Base-by-base conservation (phyloP, 2,888 invertebrate species). In the Drosophila nigritarsus region DNA sequence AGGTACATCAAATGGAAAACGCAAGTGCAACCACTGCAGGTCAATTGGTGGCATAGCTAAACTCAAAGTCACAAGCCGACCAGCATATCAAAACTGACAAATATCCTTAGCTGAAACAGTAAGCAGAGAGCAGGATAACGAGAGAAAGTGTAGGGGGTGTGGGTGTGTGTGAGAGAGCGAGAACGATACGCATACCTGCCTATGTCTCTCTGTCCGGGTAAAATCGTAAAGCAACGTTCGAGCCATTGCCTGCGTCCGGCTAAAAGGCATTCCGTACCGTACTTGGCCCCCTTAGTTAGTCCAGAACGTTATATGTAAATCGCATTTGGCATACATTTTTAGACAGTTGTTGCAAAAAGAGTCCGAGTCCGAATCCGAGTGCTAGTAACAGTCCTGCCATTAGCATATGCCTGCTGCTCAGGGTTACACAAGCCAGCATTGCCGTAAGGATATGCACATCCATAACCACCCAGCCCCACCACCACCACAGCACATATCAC, bases 271-370 rank as follows among this genome's bases (percentile, higher is more conserved):
- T 77, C 89, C 89, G 24, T 29, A 71, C 62, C 40, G 27, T 38
- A 38, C 3, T 36, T 29, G 55, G 20, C 29, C 20, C n/a, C 20
- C 5, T 45, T 8, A 53, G 29, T 38, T 13, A 65, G 68, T 61
- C 42, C 55, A 71, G 80, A 73, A 74, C 87, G 89, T 84, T 86
- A 84, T 86, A 86, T 89, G 85, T 85, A 86, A 86, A 89, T 89
- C 88, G 80, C 87, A 86, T 86, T 82, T 86, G 89, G 80, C 82
- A 87, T 84, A 86, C 82, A 86, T 89, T 80, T 87, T 84, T 85
- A 69, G 82, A 60, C 78, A 75, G 89, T 75, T 85, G 86, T 82
- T 82, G 75, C 72, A 69, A 74, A 73, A 65, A 56, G 64, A 73
- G 71, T 60, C 69, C 13, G 27, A 55, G 48, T 34, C 18, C n/a